Evolutionary conservation across 2,888 invertebrate genomes (phyloP).

Genomic region (Chymomyza fuscimana): DNA sequence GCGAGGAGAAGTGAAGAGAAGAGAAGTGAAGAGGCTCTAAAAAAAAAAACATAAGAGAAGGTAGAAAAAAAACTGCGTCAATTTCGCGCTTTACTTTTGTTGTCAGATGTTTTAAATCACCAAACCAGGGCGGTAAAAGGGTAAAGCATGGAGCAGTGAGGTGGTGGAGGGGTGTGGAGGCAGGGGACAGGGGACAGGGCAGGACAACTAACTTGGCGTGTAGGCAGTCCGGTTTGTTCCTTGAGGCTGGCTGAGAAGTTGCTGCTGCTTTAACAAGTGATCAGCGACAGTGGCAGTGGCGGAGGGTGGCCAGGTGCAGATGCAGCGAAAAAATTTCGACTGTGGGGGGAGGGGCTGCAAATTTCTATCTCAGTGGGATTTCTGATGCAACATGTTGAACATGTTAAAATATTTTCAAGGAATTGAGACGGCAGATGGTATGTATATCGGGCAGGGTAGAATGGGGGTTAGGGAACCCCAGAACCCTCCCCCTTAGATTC

Average conservation of each 20-base stretch:
- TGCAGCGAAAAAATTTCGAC: too few species aligned
- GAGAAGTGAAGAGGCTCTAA: not conserved
- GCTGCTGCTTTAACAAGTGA: slow-evolving; percentile 72
- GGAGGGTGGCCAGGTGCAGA: not conserved
- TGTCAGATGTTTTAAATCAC: slow-evolving; percentile 72
- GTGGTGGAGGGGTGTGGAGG: slow-evolving; percentile 2
- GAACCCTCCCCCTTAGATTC: not conserved
- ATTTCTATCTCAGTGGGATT: too few species aligned
- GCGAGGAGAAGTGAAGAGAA: not conserved
- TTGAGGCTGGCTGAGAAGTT: not conserved
- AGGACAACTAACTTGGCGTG: slow-evolving; percentile 13
- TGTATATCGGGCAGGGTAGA: too few species aligned
- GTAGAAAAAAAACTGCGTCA: slow-evolving; percentile 63
- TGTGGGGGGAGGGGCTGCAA: too few species aligned
- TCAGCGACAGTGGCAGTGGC: slow-evolving; percentile 29
- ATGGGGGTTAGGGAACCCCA: not conserved
- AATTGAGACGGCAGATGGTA: too few species aligned
- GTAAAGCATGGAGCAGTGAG: not conserved
- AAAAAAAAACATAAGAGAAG: slow-evolving; percentile 24
- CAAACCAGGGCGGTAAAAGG: slow-evolving; percentile 18
- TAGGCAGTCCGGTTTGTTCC: slow-evolving; percentile 64
- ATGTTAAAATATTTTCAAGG: too few species aligned
- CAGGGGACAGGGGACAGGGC: not conserved
- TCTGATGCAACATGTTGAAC: too few species aligned
- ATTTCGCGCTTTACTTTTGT: slow-evolving; percentile 73